Percentiles rank a stretch among this genome's conserved stretches.
Evolutionary conservation across 2,888 invertebrate species (phyloP).

Genomic region (Meteorus cinctellus): DNA sequence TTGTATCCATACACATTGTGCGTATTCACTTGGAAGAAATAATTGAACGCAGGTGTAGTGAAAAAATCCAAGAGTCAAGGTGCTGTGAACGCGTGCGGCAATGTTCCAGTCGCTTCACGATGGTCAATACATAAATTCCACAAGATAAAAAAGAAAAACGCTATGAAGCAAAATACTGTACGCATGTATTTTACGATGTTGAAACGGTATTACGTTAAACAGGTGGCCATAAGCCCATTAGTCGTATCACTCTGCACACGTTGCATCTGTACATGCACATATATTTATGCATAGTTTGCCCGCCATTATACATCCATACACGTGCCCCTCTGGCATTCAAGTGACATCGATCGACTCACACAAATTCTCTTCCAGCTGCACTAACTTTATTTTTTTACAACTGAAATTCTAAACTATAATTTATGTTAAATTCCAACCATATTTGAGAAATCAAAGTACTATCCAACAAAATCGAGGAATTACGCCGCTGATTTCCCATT

Average conservation of each 20-base stretch:
- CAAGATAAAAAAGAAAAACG: not conserved
- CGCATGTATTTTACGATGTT: constrained; percentile 28
- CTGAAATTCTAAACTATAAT: not conserved
- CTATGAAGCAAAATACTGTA: constrained; percentile 3
- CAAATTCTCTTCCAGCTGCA: constrained; percentile 30
- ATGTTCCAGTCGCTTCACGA: not conserved
- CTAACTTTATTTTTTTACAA: not conserved
- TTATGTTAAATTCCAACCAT: no score
- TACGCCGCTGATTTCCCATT: no score
- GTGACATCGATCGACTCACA: constrained; percentile 37
- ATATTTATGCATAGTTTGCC: constrained; percentile 19
- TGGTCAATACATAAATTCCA: not conserved
- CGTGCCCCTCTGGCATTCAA: constrained; percentile 33
- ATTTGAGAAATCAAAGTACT: no score
- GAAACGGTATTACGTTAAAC: constrained; percentile 45
- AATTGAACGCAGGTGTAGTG: constrained; percentile 19
- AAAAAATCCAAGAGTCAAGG: constrained; percentile 28
- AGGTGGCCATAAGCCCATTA: constrained; percentile 54
- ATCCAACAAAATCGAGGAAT: no score
- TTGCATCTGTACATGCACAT: constrained; percentile 40
- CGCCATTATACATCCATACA: constrained; percentile 34
- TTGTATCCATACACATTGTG: no score
- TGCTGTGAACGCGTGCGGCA: not conserved
- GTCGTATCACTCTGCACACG: constrained; percentile 46
- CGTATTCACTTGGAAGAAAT: not conserved